phyloP scores from a whole-genome alignment of 1,140 invertebrate species.

The Drosophila pectinifera region DNA sequence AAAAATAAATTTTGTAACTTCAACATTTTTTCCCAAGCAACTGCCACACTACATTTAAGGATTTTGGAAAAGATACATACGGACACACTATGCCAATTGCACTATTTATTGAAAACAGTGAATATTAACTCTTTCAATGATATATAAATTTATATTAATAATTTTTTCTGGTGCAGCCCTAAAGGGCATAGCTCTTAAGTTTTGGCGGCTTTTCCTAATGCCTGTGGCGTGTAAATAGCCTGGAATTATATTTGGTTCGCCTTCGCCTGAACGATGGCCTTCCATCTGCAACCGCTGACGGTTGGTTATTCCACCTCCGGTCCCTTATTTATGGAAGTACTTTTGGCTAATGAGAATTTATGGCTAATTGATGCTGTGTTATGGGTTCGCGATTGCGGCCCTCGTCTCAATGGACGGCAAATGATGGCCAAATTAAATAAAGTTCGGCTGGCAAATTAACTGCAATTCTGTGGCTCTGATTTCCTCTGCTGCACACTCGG shows the following conservation, averaged over 20 bases:
- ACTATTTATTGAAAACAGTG: too few relatives aligned
- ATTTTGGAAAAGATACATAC: too few relatives aligned
- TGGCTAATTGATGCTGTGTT: constrained; percentile 64
- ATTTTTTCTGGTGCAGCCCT: background rate
- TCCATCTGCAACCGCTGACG: constrained; percentile 22
- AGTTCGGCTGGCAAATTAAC: constrained; percentile 21
- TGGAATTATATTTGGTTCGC: constrained; percentile 41
- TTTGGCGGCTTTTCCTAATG: constrained; percentile 12
- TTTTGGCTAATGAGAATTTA: constrained; percentile 68
- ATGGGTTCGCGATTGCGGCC: too few relatives aligned
- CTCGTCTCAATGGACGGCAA: constrained; percentile 33
- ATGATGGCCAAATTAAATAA: constrained; percentile 28
- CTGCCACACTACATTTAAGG: too few relatives aligned
- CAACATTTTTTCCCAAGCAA: too few relatives aligned
- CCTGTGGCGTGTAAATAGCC: constrained; percentile 36
- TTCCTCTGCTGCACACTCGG: constrained; percentile 2
- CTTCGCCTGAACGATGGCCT: constrained; percentile 41
- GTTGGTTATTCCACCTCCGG: background rate
- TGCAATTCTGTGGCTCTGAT: constrained; percentile 30
- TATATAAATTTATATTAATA: too few relatives aligned
- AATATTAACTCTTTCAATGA: too few relatives aligned
- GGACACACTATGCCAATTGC: too few relatives aligned
- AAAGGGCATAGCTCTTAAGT: constrained; percentile 25
- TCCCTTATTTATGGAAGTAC: constrained; percentile 52
- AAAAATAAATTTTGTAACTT: too few relatives aligned